A percentile compares a stretch with the other conserved stretches of the same genome.
Evolutionary conservation across 2,113 vertebrate species (phyloP).

Genomic region (Numida meleagris): DNA sequence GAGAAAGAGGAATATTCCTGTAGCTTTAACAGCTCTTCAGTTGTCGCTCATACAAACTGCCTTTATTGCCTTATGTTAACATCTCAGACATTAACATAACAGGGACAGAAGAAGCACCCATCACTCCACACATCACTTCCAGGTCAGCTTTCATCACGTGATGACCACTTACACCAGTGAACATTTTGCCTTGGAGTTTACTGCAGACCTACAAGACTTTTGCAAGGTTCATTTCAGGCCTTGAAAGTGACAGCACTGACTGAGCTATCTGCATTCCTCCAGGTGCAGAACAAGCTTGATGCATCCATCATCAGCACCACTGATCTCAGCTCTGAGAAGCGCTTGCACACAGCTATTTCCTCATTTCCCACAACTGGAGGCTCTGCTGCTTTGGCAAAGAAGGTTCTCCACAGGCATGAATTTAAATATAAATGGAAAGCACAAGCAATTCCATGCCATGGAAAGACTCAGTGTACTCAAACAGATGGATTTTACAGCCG

Average conservation of each 20-base stretch:
- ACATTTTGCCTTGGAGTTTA: fast-evolving
- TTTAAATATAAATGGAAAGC: slow-evolving; percentile 49
- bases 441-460: slow-evolving; percentile 7
- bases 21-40: neutral
- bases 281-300: neutral
- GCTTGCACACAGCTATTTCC: neutral
- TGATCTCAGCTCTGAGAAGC: neutral
- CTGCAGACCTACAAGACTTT: neutral
- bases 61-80: neutral
- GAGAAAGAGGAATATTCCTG: neutral
- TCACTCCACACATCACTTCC: neutral
- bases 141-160: fast-evolving
- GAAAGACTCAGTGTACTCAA: neutral
- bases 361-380: neutral
- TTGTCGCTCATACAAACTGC: neutral
- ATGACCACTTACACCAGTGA: fast-evolving
- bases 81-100: neutral
- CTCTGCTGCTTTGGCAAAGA: slow-evolving; percentile 18
- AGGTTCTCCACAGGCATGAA: neutral
- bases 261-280: neutral
- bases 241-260: neutral
- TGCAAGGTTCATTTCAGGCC: neutral
- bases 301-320: neutral
- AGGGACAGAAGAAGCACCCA: neutral
- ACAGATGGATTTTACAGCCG: slow-evolving; percentile 65